Conservation (phyloP, 1,140 invertebrate species). For the Lasioglossum baleicum region DNA sequence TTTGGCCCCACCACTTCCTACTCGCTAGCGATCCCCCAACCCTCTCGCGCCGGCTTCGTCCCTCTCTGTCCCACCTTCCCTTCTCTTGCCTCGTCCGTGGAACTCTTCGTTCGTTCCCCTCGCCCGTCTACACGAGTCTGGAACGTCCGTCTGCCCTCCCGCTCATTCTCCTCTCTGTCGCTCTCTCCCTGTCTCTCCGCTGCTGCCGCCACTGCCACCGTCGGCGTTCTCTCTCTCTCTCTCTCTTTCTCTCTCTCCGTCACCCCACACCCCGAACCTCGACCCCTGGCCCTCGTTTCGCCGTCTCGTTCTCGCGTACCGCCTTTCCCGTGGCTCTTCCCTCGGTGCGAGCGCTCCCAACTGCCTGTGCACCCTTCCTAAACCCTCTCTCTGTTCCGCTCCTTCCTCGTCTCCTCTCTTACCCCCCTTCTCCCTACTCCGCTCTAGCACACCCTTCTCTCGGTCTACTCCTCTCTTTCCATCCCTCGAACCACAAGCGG, state of each 20-base stretch:
- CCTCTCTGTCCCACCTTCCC: slow-evolving; percentile 33
- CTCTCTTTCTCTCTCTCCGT: slow-evolving; percentile 39
- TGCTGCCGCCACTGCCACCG: neutral
- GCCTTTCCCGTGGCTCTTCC: slow-evolving; percentile 21
- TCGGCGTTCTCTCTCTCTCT: too few species aligned
- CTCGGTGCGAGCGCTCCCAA: slow-evolving; percentile 28
- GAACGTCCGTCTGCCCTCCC: slow-evolving; percentile 46
- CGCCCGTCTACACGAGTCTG: slow-evolving; percentile 46
- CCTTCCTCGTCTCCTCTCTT: slow-evolving; percentile 32
- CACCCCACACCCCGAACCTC: slow-evolving; percentile 41
- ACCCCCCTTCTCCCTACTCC: slow-evolving; percentile 14
- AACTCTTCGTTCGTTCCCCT: slow-evolving; percentile 53
- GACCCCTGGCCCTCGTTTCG: slow-evolving; percentile 47
- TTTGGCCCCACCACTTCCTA: slow-evolving; percentile 69
- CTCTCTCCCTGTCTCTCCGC: neutral
- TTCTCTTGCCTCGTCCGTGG: slow-evolving; percentile 22
- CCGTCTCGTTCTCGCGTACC: slow-evolving; percentile 49
- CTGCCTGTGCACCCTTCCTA: slow-evolving; percentile 43
- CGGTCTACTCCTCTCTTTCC: neutral
- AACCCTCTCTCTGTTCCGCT: slow-evolving; percentile 45
- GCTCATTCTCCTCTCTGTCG: neutral
- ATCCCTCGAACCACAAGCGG: too few species aligned
- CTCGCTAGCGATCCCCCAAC: slow-evolving; percentile 57
- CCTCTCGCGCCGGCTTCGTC: slow-evolving; percentile 24
- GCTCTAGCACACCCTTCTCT: slow-evolving; percentile 32